Base-by-base conservation (phyloP, 2,888 invertebrate genomes). In the Eueremaeus valkanovi region DNA sequence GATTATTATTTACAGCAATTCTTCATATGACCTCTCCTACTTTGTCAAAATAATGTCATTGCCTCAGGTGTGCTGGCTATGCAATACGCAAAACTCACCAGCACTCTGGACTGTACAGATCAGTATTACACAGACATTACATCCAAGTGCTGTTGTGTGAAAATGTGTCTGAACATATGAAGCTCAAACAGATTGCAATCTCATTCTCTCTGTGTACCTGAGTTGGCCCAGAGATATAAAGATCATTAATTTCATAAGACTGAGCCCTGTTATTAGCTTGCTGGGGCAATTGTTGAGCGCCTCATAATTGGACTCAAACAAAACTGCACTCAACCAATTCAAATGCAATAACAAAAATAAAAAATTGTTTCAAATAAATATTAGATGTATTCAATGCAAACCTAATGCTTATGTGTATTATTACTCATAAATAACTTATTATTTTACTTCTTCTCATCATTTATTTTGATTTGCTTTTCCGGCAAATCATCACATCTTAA, bases 211-310 rank as follows among this genome's bases (percentile, higher is more conserved):
- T 68, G 1, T 63, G 31, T 63, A 18, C 33, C 63, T 18, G 33
- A 61, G 31, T 61, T 36, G 66, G 66, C 66, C 66, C 36, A 21
- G n/a, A 66, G 66, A 66, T 66, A 66, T 33, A 66, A 36, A 33
- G 40, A 66, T 66, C 66, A 66, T 66, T 66, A 66, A 66, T 66
- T 66, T 66, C 66, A 66, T 66, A 61, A 29, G 29, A 3, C 36
- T 36, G 40, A 61, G 33, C 16, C 66, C 66, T 66, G 21, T 66
- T 66, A 66, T 66, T 66, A 66, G 66, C 36, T 66, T 66, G 66
- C 21, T 66, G n/a, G n/a, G 36, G 36, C 66, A 66, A 66, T 36
- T 66, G 36, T 31, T 21, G 36, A 66, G 66, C 51, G 13, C 66
- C 66, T 27, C 66, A 66, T 66, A 66, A 66, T 66, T 66, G 66